phyloP scores from a whole-genome alignment of 2,888 invertebrate genomes.

The Chaetoderma sp. region DNA sequence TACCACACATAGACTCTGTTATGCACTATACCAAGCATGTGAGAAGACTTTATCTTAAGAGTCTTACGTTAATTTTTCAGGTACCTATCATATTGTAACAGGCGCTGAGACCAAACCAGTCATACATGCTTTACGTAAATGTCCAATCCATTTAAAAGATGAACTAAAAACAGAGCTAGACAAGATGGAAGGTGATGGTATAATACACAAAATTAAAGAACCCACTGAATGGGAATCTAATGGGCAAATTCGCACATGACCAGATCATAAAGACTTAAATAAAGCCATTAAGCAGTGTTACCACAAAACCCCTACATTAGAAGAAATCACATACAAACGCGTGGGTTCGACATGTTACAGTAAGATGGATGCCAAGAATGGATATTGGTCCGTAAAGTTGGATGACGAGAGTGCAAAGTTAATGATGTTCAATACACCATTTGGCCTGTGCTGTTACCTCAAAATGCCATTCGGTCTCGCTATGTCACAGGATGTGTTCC shows the following conservation, averaged over 20 bases:
- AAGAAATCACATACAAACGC: constrained; percentile 23
- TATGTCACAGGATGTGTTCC: constrained; percentile 12
- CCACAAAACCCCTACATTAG: constrained; percentile 21
- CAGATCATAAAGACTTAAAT: constrained; percentile 11
- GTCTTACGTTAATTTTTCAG: no score
- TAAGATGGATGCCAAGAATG: constrained; percentile 30
- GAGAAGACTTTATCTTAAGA: no score
- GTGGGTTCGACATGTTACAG: constrained; percentile 17
- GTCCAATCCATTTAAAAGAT: constrained; percentile 5
- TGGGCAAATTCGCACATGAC: constrained; percentile 16
- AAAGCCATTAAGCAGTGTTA: constrained; percentile 15
- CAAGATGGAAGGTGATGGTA: not conserved
- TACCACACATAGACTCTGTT: no score
- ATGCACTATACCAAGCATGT: no score
- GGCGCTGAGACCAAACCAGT: not conserved
- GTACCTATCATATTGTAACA: not conserved
- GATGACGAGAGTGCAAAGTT: constrained; percentile 4
- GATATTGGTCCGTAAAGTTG: constrained; percentile 29
- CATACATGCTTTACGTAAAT: not conserved
- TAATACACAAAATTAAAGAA: constrained; percentile 5
- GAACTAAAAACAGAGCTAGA: not conserved
- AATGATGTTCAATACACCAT: constrained; percentile 21
- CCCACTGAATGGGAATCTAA: constrained; percentile 26
- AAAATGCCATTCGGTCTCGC: not conserved
- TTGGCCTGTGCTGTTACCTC: not conserved